Evolutionary conservation across 2,888 invertebrate species (phyloP).

Genomic region (Stratiomys singularior): DNA sequence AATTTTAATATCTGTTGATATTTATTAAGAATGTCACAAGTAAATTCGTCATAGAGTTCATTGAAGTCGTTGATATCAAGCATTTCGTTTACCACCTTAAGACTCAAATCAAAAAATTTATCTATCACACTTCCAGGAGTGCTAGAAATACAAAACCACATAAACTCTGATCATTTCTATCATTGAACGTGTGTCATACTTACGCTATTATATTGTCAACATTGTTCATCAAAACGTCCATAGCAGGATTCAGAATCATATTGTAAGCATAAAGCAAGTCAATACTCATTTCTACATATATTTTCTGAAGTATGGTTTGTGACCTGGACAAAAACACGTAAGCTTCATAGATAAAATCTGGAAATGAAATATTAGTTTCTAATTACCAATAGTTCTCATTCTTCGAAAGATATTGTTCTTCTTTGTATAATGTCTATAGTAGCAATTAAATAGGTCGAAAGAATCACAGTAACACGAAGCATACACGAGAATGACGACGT

Average conservation of each 20-base stretch:
- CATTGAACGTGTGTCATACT: not conserved
- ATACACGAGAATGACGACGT: too few species aligned
- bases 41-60: slow-evolving; percentile 18
- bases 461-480: too few species aligned
- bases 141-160: not conserved
- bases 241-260: not conserved
- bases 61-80: slow-evolving; percentile 24
- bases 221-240: not conserved
- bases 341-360: slow-evolving; percentile 19
- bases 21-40: slow-evolving; percentile 27
- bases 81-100: not conserved
- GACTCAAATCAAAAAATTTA: not conserved
- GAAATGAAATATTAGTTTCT: not conserved
- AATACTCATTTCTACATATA: slow-evolving; percentile 5
- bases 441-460: too few species aligned
- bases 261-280: slow-evolving; percentile 8
- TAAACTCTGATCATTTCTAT: not conserved
- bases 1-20: not conserved
- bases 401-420: too few species aligned
- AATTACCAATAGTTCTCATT: too few species aligned
- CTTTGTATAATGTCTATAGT: too few species aligned
- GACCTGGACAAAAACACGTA: not conserved
- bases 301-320: not conserved
- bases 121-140: not conserved
- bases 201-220: not conserved